Percentiles rank a stretch among this genome's conserved stretches.
Evolutionary conservation across 2,113 vertebrate genomes (phyloP).

Genomic region (Ctenodactylus gundi): DNA sequence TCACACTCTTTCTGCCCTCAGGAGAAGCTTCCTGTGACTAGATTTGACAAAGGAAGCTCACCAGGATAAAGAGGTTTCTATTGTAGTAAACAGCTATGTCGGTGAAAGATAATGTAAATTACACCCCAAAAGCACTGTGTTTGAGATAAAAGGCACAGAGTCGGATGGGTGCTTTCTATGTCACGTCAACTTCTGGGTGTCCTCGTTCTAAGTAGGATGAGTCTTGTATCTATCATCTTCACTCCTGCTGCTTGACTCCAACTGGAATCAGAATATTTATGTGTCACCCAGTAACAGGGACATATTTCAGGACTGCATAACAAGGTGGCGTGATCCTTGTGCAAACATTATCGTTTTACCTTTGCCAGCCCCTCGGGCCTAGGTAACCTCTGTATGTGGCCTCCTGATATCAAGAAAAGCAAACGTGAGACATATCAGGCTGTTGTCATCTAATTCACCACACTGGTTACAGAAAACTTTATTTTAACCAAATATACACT

Average conservation of each 20-base stretch:
- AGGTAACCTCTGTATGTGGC: too few species aligned
- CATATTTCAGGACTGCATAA: neutral
- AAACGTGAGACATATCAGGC: neutral
- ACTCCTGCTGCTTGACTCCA: neutral
- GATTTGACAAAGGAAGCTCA: neutral
- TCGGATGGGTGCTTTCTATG: neutral
- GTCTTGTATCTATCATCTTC: neutral
- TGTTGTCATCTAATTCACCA: too few species aligned
- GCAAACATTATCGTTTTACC: too few species aligned
- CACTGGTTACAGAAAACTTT: neutral
- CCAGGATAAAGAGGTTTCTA: neutral
- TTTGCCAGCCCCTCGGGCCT: too few species aligned
- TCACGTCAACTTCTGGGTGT: neutral
- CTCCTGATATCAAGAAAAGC: too few species aligned
- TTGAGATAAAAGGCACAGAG: neutral
- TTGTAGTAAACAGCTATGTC: neutral
- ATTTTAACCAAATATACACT: neutral
- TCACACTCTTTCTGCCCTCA: neutral
- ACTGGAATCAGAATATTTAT: neutral
- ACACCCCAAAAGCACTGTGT: neutral
- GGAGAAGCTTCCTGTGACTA: neutral
- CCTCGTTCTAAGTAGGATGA: neutral
- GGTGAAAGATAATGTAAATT: neutral
- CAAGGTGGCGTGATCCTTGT: neutral
- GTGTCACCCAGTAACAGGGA: too few species aligned